Conservation (phyloP, 2,888 invertebrate species). For the Geophilus truncorum region DNA sequence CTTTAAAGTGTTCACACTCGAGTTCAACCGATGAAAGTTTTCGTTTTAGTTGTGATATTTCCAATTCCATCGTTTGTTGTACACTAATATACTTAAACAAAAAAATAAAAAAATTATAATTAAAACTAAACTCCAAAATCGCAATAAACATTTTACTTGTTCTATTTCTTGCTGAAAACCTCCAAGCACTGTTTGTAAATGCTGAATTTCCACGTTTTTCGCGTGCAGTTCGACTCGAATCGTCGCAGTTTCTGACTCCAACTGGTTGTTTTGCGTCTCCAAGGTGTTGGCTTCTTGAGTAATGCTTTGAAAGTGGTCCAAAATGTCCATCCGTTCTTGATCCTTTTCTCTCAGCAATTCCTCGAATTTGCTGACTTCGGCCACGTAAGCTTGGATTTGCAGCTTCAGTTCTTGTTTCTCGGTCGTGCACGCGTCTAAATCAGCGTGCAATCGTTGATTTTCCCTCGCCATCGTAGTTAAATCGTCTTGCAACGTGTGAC, state of each 20-base stretch:
- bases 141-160: slow-evolving; percentile 11
- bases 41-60: slow-evolving; percentile 43
- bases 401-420: slow-evolving; percentile 40
- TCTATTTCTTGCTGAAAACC: slow-evolving; percentile 41
- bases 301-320: slow-evolving; percentile 47
- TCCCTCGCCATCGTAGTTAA: slow-evolving; percentile 27
- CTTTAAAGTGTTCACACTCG: slow-evolving; percentile 43
- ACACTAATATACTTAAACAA: slow-evolving; percentile 34
- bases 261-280: slow-evolving; percentile 47
- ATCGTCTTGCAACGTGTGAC: neutral
- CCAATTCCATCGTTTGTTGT: slow-evolving; percentile 37
- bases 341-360: slow-evolving; percentile 45
- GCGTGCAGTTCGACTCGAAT: slow-evolving; percentile 48
- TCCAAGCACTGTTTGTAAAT: slow-evolving; percentile 46
- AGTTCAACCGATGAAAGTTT: slow-evolving; percentile 46
- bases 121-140: neutral
- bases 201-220: slow-evolving; percentile 47
- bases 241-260: slow-evolving; percentile 49
- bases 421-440: neutral
- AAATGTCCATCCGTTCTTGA: slow-evolving; percentile 12
- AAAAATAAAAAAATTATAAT: slow-evolving; percentile 17
- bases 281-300: slow-evolving; percentile 47
- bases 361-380: slow-evolving; percentile 48
- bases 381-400: slow-evolving; percentile 49
- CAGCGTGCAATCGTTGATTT: slow-evolving; percentile 8